Percentiles rank a stretch among this genome's conserved stretches.
Conservation (phyloP, 2,797 vertebrate species). For the Onychomys arenicola region DNA sequence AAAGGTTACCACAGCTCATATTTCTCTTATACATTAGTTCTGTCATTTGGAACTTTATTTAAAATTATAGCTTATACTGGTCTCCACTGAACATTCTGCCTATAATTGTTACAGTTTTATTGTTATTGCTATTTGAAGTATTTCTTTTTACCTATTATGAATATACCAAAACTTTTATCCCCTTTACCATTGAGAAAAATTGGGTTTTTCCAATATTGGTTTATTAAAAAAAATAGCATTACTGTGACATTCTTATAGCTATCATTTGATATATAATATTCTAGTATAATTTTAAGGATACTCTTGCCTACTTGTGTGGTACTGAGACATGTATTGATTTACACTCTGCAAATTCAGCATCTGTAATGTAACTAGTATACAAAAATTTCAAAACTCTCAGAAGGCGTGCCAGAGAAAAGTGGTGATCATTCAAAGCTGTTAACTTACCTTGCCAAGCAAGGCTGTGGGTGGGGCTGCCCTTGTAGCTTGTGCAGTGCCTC, state of each 20-base stretch:
- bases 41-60: background rate
- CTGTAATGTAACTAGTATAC: background rate
- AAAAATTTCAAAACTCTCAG: background rate
- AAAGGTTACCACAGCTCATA: background rate
- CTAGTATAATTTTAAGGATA: background rate
- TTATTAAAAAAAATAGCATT: background rate
- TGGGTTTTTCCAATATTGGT: background rate
- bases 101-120: background rate
- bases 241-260: background rate
- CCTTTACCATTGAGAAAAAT: background rate
- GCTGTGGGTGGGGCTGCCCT: background rate
- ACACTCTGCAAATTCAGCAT: background rate
- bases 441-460: background rate
- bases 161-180: background rate
- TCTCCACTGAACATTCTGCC: background rate
- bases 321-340: conserved; percentile 1
- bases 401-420: background rate
- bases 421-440: background rate
- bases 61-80: background rate
- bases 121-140: background rate
- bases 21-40: background rate
- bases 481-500: background rate
- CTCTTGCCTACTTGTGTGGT: background rate
- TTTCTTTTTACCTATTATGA: background rate
- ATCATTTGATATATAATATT: background rate